Evolutionary conservation across 1,140 invertebrate species (phyloP).

Genomic region (Lucilia cuprina): DNA sequence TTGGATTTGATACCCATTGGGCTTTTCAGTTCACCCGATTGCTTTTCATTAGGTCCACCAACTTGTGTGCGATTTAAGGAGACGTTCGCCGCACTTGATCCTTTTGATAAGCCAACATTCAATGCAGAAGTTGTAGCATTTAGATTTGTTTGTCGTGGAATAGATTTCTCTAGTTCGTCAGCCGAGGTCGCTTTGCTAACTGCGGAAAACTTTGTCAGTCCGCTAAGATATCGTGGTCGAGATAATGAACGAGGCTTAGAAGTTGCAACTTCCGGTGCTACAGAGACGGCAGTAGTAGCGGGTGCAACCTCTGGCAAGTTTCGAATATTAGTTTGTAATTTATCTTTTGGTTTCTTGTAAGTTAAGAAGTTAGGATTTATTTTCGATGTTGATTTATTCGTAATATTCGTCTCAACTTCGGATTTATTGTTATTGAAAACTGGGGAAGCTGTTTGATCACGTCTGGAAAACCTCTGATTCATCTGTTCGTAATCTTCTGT

Average conservation of each 20-base stretch:
- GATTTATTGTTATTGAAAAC: constrained; percentile 40
- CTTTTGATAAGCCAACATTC: neutral
- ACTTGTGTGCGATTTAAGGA: neutral
- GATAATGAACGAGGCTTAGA: constrained; percentile 51
- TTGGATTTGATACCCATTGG: constrained; percentile 62
- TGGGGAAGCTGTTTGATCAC: constrained; percentile 42
- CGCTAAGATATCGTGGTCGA: constrained; percentile 56
- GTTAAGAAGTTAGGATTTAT: constrained; percentile 49
- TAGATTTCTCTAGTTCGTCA: constrained; percentile 49
- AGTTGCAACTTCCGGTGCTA: neutral
- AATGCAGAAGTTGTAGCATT: neutral
- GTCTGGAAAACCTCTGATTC: constrained; percentile 44
- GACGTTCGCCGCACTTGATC: neutral
- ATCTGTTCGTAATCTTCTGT: constrained; percentile 27
- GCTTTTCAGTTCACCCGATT: constrained; percentile 50
- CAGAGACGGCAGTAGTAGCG: constrained; percentile 4
- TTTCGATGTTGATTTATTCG: constrained; percentile 37
- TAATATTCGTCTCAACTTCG: constrained; percentile 37
- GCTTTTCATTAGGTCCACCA: neutral
- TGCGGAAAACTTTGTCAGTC: constrained; percentile 52
- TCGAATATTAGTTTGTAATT: constrained; percentile 43
- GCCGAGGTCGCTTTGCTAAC: constrained; percentile 57
- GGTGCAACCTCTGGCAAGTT: constrained; percentile 40
- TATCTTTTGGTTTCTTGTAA: constrained; percentile 56
- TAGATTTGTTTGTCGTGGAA: constrained; percentile 25